Evolutionary conservation across 2,888 invertebrate genomes (phyloP).

Genomic region (Scaptomyza reducta): DNA sequence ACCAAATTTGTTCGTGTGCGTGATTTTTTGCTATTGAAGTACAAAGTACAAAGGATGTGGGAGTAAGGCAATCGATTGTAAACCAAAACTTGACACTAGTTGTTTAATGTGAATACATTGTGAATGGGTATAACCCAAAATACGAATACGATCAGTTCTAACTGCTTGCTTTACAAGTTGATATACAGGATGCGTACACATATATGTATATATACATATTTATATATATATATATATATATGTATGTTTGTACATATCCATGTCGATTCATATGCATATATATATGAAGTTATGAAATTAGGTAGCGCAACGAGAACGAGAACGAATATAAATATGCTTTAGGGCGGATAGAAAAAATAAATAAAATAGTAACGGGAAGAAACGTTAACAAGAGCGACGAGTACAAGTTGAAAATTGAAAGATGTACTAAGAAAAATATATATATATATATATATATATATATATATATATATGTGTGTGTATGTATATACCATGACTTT

Average conservation of each 20-base stretch:
- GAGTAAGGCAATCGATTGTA: slow-evolving; percentile 37
- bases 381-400: slow-evolving; percentile 33
- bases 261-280: neutral
- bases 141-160: slow-evolving; percentile 33
- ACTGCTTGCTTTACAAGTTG: slow-evolving; percentile 24
- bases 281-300: neutral
- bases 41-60: slow-evolving; percentile 15
- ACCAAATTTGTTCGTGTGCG: slow-evolving; percentile 17
- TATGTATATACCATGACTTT: slow-evolving; percentile 23
- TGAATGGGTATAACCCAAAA: slow-evolving; percentile 24
- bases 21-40: neutral
- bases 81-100: slow-evolving; percentile 32
- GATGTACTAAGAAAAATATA: slow-evolving; percentile 26
- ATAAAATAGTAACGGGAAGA: slow-evolving; percentile 15
- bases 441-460: neutral
- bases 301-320: slow-evolving; percentile 12
- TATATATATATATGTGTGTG: slow-evolving; percentile 4
- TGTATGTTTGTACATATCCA: slow-evolving; percentile 5
- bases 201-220: slow-evolving; percentile 10
- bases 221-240: slow-evolving; percentile 15
- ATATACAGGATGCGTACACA: slow-evolving; percentile 21
- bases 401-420: slow-evolving; percentile 31
- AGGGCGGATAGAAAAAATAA: slow-evolving; percentile 7
- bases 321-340: neutral
- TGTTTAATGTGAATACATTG: slow-evolving; percentile 13